phyloP scores from a whole-genome alignment of 2,797 vertebrate genomes.

The Pteropus rufus region DNA sequence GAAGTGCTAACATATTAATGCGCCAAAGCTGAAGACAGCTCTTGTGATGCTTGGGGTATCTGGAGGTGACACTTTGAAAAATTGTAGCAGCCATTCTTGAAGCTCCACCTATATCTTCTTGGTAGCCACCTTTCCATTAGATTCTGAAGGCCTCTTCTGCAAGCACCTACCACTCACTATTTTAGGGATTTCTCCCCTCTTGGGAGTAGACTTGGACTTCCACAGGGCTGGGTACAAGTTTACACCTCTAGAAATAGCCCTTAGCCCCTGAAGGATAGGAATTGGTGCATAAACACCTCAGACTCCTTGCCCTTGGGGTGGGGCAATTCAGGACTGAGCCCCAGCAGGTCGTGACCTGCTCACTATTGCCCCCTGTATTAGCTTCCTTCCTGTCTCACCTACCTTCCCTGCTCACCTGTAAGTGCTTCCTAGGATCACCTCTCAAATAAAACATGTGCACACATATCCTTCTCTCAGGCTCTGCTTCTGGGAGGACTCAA shows the following conservation, averaged over 20 bases:
- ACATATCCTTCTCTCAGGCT: background rate
- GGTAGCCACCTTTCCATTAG: background rate
- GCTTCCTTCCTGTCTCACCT: background rate
- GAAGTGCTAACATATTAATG: background rate
- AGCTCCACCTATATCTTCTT: background rate
- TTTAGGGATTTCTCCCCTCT: background rate
- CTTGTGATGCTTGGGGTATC: background rate
- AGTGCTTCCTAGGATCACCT: background rate
- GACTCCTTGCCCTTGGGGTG: background rate
- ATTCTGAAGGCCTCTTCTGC: background rate
- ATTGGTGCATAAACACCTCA: background rate
- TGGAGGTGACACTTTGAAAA: background rate
- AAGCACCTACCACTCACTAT: background rate
- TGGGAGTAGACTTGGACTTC: background rate
- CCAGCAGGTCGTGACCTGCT: background rate
- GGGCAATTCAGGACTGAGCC: background rate
- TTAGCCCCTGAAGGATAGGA: background rate
- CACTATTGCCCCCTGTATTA: background rate
- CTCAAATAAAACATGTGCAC: background rate
- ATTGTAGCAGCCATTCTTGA: background rate
- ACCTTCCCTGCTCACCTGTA: background rate
- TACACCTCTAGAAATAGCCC: background rate
- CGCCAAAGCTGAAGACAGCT: background rate
- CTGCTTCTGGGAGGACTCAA: background rate
- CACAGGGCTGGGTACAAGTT: background rate